A percentile compares a stretch with the other conserved stretches of the same genome.
Conservation (phyloP, 2,888 invertebrate species). For the Tubiluchus corallicola region DNA sequence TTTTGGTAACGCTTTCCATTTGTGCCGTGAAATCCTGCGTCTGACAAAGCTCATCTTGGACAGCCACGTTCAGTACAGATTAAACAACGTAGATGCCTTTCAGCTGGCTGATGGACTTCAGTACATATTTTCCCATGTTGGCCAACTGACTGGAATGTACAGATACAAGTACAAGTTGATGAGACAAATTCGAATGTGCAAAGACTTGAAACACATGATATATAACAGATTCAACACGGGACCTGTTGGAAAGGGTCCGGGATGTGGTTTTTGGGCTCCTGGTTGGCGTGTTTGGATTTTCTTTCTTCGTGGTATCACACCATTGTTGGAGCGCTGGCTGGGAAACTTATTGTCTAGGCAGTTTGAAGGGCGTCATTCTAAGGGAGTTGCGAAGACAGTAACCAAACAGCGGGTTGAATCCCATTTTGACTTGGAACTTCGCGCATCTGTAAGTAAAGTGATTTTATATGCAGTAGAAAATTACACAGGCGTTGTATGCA, state of each 20-base stretch:
- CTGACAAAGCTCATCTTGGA: conserved; percentile 95
- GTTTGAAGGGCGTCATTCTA: conserved; percentile 97
- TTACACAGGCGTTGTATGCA: background rate
- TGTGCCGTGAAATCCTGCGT: conserved; percentile 95
- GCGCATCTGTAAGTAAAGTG: conserved; percentile 52
- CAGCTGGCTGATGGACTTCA: conserved; percentile 94
- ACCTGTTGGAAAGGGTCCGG: conserved; percentile 94
- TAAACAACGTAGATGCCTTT: conserved; percentile 99
- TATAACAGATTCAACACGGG: conserved; percentile 98
- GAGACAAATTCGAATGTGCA: conserved; percentile 99
- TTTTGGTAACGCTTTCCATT: conserved; percentile 66
- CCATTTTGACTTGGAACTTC: conserved; percentile 93
- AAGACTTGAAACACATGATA: conserved; percentile 95
- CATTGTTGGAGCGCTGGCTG: conserved; percentile 92
- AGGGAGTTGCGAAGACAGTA: conserved; percentile 98
- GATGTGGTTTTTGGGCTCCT: conserved; percentile 95
- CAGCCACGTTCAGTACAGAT: conserved; percentile 94
- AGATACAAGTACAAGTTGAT: conserved; percentile 88
- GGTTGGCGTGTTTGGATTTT: conserved; percentile 99
- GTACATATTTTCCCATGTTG: conserved; percentile 98
- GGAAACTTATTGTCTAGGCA: conserved; percentile 94
- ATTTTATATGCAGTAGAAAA: conserved; percentile 9
- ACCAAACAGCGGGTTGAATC: conserved; percentile 99
- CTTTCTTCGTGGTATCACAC: conserved; percentile 98
- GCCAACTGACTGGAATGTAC: conserved; percentile 98